These are phyloP conservation scores for Limnodromus scolopaceus DNA, from an alignment of 2,797 vertebrate genomes.

Conservation along the genomic window DNA sequence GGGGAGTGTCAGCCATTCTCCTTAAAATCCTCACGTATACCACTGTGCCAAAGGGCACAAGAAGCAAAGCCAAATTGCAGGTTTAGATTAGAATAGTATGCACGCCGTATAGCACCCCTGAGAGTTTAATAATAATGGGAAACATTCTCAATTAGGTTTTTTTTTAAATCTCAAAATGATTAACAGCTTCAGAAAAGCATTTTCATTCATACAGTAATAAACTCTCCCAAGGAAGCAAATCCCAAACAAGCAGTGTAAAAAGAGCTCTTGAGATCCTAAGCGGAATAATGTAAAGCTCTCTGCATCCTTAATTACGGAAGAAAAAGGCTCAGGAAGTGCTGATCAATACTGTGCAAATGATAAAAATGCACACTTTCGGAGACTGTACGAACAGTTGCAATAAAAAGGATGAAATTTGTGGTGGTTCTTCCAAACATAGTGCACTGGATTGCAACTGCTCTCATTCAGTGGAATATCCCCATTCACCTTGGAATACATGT, in stretches of 20 bases:
- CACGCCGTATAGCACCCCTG: not conserved
- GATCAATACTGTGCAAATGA: not conserved
- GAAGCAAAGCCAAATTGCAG: not conserved
- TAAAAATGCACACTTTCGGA: not conserved
- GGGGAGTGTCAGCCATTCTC: not conserved
- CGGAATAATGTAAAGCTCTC: conserved; percentile 17
- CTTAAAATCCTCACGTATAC: not conserved
- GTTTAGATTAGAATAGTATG: not conserved
- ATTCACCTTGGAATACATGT: not conserved
- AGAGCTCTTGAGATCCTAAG: not conserved
- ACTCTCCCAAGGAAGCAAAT: conserved; percentile 53
- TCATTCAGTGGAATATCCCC: not conserved
- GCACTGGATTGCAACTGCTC: not conserved
- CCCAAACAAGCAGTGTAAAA: conserved; percentile 38
- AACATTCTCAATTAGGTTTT: conserved; percentile 37
- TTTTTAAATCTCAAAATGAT: conserved; percentile 22
- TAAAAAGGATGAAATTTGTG: not conserved
- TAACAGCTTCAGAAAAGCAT: conserved; percentile 47
- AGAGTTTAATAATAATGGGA: conserved; percentile 47
- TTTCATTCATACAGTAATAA: conserved; percentile 50
- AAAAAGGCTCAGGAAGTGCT: conserved; percentile 10
- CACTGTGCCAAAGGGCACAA: not conserved
- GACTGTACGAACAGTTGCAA: not conserved
- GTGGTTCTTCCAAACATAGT: not conserved
- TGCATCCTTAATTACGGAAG: conserved; percentile 13